A percentile compares a stretch with the other conserved stretches of the same genome.
Evolutionary conservation across 64 coral and sea anemone genomes (phyloP).

Genomic region (Platygyra sinensis): DNA sequence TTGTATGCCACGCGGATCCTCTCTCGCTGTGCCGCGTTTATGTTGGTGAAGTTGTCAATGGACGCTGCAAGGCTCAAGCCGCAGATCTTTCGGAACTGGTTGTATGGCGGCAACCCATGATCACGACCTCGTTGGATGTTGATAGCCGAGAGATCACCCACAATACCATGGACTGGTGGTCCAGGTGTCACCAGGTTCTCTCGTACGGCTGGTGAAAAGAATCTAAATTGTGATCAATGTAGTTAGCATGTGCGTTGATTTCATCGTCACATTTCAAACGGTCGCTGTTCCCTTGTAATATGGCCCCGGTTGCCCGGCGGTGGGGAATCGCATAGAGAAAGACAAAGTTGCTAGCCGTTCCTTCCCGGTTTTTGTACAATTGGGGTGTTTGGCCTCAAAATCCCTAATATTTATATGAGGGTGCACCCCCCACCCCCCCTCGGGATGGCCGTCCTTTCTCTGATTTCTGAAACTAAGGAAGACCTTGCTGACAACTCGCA

Average conservation of each 20-base stretch:
- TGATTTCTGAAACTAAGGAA: too few relatives aligned
- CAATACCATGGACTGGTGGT: background rate
- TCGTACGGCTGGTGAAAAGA: conserved; percentile 55
- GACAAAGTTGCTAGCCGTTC: too few relatives aligned
- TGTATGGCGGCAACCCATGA: conserved; percentile 72
- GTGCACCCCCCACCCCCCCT: too few relatives aligned
- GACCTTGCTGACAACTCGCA: too few relatives aligned
- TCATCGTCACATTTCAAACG: too few relatives aligned
- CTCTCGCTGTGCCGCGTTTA: background rate
- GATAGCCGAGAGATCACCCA: conserved; percentile 44
- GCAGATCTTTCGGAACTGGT: background rate
- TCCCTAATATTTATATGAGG: too few relatives aligned
- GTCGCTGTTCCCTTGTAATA: too few relatives aligned
- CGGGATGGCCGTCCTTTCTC: too few relatives aligned
- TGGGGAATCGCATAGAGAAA: too few relatives aligned
- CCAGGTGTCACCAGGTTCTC: conserved; percentile 1
- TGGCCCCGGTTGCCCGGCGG: too few relatives aligned
- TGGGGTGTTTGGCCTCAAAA: too few relatives aligned
- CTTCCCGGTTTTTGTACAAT: too few relatives aligned
- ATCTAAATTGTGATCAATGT: background rate
- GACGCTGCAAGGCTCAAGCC: conserved; percentile 14
- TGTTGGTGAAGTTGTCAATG: conserved; percentile 3
- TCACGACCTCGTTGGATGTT: conserved; percentile 68
- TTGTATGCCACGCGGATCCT: conserved; percentile 33
- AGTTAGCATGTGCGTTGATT: background rate